These are phyloP conservation scores for Drosophila emarginata DNA, from an alignment of 2,888 invertebrate species.

Conservation along the genomic window DNA sequence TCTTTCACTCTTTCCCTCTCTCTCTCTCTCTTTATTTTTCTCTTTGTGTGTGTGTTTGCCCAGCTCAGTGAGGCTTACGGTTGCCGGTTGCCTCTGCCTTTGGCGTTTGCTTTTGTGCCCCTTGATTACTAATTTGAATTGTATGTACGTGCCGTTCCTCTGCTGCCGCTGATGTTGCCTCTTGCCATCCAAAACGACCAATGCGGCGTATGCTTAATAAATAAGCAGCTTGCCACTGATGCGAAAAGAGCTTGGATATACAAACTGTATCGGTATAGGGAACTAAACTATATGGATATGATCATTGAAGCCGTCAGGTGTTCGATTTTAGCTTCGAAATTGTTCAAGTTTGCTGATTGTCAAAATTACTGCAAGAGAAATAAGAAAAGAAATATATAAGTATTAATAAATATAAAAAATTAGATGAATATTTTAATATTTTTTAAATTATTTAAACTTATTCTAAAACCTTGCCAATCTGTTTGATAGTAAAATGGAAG, in stretches of 20 bases:
- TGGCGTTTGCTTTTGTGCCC: constrained; percentile 48
- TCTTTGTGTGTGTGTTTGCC: background rate
- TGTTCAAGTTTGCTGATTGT: constrained; percentile 24
- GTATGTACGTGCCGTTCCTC: background rate
- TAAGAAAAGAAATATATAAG: background rate
- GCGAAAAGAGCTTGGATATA: background rate
- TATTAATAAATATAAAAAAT: too few relatives aligned
- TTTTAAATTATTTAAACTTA: too few relatives aligned
- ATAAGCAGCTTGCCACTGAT: constrained; percentile 52
- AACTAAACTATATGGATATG: background rate
- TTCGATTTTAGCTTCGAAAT: background rate
- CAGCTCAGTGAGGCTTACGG: constrained; percentile 11
- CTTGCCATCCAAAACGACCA: constrained; percentile 24
- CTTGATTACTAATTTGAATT: constrained; percentile 70
- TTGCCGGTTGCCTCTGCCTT: constrained; percentile 23
- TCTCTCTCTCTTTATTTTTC: too few relatives aligned
- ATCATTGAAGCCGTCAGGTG: background rate
- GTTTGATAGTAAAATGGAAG: too few relatives aligned
- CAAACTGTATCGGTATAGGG: background rate
- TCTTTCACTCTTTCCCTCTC: background rate
- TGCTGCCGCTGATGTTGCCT: background rate
- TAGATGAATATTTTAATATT: too few relatives aligned
- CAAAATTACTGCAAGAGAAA: constrained; percentile 10
- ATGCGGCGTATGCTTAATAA: constrained; percentile 65
- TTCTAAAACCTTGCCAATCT: too few relatives aligned